Percentiles rank a stretch among this genome's conserved stretches.
Conservation (phyloP, 2,797 vertebrate genomes). For the Sciurus vulgaris region DNA sequence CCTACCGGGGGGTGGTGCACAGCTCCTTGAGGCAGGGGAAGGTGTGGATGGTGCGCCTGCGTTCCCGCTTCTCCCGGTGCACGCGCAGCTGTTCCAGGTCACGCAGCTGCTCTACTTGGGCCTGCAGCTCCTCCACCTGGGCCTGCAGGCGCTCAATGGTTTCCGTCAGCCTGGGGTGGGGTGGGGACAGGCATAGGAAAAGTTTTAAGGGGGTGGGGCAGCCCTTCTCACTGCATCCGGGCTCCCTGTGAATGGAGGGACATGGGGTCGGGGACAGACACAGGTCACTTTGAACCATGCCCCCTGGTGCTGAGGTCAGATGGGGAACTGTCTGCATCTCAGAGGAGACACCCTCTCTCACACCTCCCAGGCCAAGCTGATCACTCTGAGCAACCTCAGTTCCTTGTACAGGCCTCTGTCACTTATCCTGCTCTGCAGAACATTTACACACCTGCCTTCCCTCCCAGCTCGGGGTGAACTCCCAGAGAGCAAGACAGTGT, state of each 20-base stretch:
- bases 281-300: background rate
- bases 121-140: conserved; percentile 95
- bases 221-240: background rate
- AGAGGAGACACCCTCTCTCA: background rate
- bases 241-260: background rate
- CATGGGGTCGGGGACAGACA: background rate
- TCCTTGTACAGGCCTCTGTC: background rate
- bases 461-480: background rate
- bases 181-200: background rate
- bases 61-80: conserved; percentile 94
- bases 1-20: conserved; percentile 93
- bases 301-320: background rate
- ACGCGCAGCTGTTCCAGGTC: conserved; percentile 95
- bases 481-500: background rate
- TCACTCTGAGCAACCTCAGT: background rate
- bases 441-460: background rate
- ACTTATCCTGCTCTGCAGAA: background rate
- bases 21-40: conserved; percentile 98
- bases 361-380: background rate
- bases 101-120: conserved; percentile 94
- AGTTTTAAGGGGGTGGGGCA: background rate
- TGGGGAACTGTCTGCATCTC: background rate
- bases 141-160: conserved; percentile 95
- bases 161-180: conserved; percentile 92
- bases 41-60: conserved; percentile 96